Evolutionary conservation across 2,113 vertebrate species (phyloP), one percentile per base, ranked within the genome.

Genomic region (Hymenochirus boettgeri): DNA sequence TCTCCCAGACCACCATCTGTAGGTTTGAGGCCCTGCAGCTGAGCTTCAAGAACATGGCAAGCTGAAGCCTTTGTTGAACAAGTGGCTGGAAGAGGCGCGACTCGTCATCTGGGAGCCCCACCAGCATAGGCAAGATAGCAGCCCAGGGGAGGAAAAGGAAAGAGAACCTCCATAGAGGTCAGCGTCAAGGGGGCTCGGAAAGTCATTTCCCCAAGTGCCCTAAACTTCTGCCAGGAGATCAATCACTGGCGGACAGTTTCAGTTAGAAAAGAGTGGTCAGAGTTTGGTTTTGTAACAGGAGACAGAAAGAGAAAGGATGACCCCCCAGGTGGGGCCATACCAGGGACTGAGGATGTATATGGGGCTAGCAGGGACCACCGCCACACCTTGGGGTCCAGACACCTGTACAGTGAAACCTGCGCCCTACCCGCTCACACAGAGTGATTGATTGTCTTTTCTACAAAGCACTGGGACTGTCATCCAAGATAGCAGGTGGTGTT

Each of bases 231-330:
- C 94, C 92, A 94, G 87, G 96, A 99, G 88, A 98, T 99, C 89
- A 91, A 93, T 83, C 79, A 74, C 91, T 99, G 62, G 96, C 96
- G 90, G 96, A 99, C 93, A 94, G 90, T 85, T 91, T 99, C 96
- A 98, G 89, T 86, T 99, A 84, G 96, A 99, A 99, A 99, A 78
- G 96, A 99, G 96, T 99, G 87, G 96, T 99, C 80, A 89, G 96
- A 87, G 96, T 99, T 88, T 99, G 96, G 96, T 99, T 99, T 92
- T 99, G 96, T 92, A 99, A 99, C 90, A 91, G 96, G 90, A 93
- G 96, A 91, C 96, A 99, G 90, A 99, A 99, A 85, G 96, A 99
- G 91, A 99, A 99, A 91, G 96, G 76, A 99, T 99, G 96, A 99
- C 96, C 72, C 96, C 96, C 95, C 96, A 75, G 92, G 92, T 85